A percentile compares a stretch with the other conserved stretches of the same genome.
Conservation (phyloP, 2,113 vertebrate species). For the Irena cyanogastra region DNA sequence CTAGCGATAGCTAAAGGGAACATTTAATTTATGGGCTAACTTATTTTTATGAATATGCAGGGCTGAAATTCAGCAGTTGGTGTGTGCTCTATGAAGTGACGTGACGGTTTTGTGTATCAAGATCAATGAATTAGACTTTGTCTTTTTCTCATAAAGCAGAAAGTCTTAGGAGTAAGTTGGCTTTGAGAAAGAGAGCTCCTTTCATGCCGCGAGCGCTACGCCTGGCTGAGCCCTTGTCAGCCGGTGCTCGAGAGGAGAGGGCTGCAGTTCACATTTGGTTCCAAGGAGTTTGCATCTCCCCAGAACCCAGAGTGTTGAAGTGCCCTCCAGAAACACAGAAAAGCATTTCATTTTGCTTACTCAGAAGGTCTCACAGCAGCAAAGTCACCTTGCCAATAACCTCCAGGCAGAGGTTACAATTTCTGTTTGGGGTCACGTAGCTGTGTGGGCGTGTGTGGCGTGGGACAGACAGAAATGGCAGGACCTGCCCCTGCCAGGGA, state of each 20-base stretch:
- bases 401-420: not conserved
- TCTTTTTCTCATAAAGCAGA: slow-evolving; percentile 38
- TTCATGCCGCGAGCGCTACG: not conserved
- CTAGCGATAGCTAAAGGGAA: slow-evolving; percentile 61
- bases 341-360: not conserved
- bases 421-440: not conserved
- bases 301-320: not conserved
- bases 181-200: slow-evolving; percentile 10
- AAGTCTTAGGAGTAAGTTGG: slow-evolving; percentile 36
- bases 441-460: not conserved
- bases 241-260: not conserved
- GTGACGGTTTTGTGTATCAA: slow-evolving; percentile 64
- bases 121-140: slow-evolving; percentile 67
- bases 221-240: slow-evolving; percentile 21
- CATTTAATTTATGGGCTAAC: slow-evolving; percentile 69
- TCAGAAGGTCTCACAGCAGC: not conserved
- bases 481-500: not conserved
- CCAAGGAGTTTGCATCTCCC: not conserved
- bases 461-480: not conserved
- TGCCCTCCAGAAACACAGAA: not conserved
- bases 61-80: slow-evolving; percentile 67
- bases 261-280: not conserved
- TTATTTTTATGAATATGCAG: slow-evolving; percentile 69
- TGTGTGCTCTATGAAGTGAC: slow-evolving; percentile 65
- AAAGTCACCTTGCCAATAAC: not conserved